Evolutionary conservation across 2,888 invertebrate species (phyloP).

Genomic region (Myopa testacea): DNA sequence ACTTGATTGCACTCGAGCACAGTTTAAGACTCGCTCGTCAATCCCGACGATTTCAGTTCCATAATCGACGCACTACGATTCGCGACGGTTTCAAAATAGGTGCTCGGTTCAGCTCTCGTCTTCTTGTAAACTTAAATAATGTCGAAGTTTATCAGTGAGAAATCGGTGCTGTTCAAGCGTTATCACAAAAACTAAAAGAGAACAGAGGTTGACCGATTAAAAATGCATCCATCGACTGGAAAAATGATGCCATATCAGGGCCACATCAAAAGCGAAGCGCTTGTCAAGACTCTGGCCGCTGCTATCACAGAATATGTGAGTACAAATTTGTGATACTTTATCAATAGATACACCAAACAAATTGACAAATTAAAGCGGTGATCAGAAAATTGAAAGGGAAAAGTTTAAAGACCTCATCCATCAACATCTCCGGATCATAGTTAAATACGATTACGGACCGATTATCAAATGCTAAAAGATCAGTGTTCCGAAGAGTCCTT

Average conservation of each 20-base stretch:
- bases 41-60: constrained; percentile 29
- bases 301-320: constrained; percentile 63
- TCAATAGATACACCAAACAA: too few species aligned
- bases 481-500: too few species aligned
- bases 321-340: constrained; percentile 40
- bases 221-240: not conserved
- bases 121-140: not conserved
- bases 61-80: constrained; percentile 21
- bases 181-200: constrained; percentile 6
- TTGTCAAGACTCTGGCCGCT: constrained; percentile 49
- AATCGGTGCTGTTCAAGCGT: not conserved
- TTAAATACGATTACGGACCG: too few species aligned
- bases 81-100: not conserved
- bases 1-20: not conserved
- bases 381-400: constrained; percentile 51
- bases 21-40: not conserved
- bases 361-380: too few species aligned
- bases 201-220: not conserved
- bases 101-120: constrained; percentile 1
- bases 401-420: too few species aligned
- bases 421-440: too few species aligned
- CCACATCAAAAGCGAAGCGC: not conserved
- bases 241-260: constrained; percentile 11
- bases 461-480: too few species aligned
- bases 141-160: constrained; percentile 29